These are phyloP conservation scores for Apis mellifera DNA, from an alignment of 1,140 invertebrate genomes.

Conservation along the genomic window DNA sequence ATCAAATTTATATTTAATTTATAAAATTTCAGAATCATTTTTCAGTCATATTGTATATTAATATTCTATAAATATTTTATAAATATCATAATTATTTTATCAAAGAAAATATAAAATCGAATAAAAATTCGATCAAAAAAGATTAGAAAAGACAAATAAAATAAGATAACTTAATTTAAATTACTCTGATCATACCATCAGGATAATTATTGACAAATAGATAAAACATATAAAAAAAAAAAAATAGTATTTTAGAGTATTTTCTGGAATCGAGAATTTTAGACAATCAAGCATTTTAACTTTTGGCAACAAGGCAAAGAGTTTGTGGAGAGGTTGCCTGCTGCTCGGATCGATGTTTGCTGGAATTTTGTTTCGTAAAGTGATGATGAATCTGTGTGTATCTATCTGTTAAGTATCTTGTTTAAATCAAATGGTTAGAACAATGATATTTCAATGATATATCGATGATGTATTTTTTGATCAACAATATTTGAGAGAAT, in stretches of 20 bases:
- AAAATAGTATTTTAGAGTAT: background rate
- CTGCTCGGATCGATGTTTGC: constrained; percentile 40
- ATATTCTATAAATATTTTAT: background rate
- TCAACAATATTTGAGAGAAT: too few relatives aligned
- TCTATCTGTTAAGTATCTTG: constrained; percentile 41
- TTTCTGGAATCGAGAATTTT: constrained; percentile 22
- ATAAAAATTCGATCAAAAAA: background rate
- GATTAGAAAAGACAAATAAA: background rate
- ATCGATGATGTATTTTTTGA: background rate
- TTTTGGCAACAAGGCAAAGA: constrained; percentile 40
- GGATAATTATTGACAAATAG: constrained; percentile 4
- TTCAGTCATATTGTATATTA: background rate
- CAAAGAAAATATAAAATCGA: background rate
- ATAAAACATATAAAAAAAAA: background rate
- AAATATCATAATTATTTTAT: fast-evolving
- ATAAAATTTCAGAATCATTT: background rate
- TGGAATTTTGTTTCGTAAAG: constrained; percentile 32
- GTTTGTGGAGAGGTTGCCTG: constrained; percentile 6
- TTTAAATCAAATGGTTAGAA: constrained; percentile 25
- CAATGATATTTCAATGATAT: background rate
- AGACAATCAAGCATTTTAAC: constrained; percentile 16
- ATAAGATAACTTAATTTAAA: background rate
- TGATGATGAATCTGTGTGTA: background rate
- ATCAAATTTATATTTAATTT: too few relatives aligned
- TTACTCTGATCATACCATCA: background rate